These are phyloP conservation scores for Gadus macrocephalus DNA, from an alignment of 2,113 vertebrate species.

Conservation along the genomic window DNA sequence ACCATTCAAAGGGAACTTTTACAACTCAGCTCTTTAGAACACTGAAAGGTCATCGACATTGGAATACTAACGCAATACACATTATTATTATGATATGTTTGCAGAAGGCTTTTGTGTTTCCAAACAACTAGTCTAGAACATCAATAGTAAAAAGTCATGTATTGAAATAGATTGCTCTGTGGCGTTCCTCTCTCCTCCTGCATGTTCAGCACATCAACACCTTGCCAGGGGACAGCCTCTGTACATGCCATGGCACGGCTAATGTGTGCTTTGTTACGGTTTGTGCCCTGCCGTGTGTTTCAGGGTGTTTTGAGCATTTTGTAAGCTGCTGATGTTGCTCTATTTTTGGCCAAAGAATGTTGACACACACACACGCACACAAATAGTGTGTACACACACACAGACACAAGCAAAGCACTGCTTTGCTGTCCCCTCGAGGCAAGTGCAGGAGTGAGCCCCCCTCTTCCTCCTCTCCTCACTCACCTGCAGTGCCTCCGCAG, in stretches of 20 bases:
- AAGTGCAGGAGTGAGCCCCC: conserved; percentile 38
- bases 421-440: conserved; percentile 50
- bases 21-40: too few relatives aligned
- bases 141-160: too few relatives aligned
- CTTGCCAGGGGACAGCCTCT: background rate
- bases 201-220: background rate
- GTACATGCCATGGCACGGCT: conserved; percentile 29
- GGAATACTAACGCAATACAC: too few relatives aligned
- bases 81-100: too few relatives aligned
- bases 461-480: conserved; percentile 32
- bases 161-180: too few relatives aligned
- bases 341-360: conserved; percentile 39
- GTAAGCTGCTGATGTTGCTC: conserved; percentile 44
- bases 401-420: conserved; percentile 14
- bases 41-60: too few relatives aligned
- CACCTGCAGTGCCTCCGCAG: conserved; percentile 53
- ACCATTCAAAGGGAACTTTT: too few relatives aligned
- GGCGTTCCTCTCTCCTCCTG: background rate
- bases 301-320: conserved; percentile 48
- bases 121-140: too few relatives aligned
- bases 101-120: too few relatives aligned
- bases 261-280: conserved; percentile 15
- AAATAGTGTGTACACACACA: background rate
- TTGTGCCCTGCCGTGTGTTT: background rate
- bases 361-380: background rate